Conservation (phyloP, 2,113 vertebrate species). For the Mellivora capensis region DNA sequence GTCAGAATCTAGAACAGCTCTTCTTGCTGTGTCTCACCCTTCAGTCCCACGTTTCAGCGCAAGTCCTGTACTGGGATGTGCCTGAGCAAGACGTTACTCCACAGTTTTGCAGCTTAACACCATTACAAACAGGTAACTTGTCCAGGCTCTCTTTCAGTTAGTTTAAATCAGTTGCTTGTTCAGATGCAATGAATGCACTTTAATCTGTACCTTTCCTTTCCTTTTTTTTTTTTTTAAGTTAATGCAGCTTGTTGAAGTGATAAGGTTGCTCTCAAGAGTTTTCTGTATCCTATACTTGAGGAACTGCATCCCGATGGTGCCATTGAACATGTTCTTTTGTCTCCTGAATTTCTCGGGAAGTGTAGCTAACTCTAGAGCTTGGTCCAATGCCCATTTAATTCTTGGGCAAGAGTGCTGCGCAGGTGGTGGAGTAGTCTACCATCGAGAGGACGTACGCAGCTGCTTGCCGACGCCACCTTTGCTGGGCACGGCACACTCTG, state of each 20-base stretch:
- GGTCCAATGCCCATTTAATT: not conserved
- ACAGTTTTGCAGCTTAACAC: not conserved
- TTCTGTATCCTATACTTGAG: not conserved
- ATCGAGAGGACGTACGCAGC: accelerated
- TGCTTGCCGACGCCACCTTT: not conserved
- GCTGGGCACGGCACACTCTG: accelerated
- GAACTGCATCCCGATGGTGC: not conserved
- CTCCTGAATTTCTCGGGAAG: not conserved
- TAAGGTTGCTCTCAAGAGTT: not conserved
- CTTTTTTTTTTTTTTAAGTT: not conserved
- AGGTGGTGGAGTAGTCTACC: too few relatives aligned
- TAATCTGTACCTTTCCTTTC: not conserved
- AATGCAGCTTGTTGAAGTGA: not conserved
- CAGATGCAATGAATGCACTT: not conserved
- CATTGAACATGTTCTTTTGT: not conserved
- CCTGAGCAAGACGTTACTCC: not conserved
- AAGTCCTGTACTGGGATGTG: not conserved
- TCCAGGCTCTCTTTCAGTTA: not conserved
- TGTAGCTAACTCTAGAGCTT: not conserved
- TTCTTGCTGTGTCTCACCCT: not conserved
- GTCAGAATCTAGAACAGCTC: not conserved
- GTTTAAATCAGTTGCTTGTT: not conserved
- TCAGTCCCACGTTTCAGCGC: not conserved
- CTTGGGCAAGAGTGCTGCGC: not conserved
- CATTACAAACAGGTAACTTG: not conserved